A percentile compares a stretch with the other conserved stretches of the same genome.
phyloP scores from a whole-genome alignment of 1,140 invertebrate species.

The Centruroides vittatus region DNA sequence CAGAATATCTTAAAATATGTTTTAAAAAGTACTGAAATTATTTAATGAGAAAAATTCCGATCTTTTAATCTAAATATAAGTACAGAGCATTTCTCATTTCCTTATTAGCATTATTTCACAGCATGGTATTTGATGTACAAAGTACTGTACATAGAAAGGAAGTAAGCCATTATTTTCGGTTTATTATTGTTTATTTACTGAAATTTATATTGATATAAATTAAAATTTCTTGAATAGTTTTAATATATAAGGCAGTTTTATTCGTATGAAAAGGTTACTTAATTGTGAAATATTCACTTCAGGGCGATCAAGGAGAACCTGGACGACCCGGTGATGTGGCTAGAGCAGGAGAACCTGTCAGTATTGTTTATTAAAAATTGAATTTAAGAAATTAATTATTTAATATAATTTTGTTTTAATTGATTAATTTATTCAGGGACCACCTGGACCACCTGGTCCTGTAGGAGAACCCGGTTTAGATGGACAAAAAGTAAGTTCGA shows the following conservation, averaged over 20 bases:
- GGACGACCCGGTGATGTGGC: conserved; percentile 42
- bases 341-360: conserved; percentile 12
- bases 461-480: conserved; percentile 29
- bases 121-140: too few species aligned
- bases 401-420: background rate
- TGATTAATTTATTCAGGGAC: conserved; percentile 37
- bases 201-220: background rate
- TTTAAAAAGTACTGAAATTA: too few species aligned
- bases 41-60: too few species aligned
- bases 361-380: background rate
- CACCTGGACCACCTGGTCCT: conserved; percentile 39
- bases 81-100: too few species aligned
- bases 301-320: conserved; percentile 36
- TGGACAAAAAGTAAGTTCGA: conserved; percentile 6
- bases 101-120: too few species aligned
- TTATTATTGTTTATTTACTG: too few species aligned
- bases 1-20: too few species aligned
- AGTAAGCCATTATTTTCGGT: too few species aligned
- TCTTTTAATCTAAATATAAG: too few species aligned
- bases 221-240: background rate
- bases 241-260: background rate
- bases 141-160: too few species aligned
- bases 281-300: background rate
- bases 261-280: background rate
- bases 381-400: background rate